phyloP scores from a whole-genome alignment of 2,113 vertebrate genomes.

The Entomyzon cyanotis region DNA sequence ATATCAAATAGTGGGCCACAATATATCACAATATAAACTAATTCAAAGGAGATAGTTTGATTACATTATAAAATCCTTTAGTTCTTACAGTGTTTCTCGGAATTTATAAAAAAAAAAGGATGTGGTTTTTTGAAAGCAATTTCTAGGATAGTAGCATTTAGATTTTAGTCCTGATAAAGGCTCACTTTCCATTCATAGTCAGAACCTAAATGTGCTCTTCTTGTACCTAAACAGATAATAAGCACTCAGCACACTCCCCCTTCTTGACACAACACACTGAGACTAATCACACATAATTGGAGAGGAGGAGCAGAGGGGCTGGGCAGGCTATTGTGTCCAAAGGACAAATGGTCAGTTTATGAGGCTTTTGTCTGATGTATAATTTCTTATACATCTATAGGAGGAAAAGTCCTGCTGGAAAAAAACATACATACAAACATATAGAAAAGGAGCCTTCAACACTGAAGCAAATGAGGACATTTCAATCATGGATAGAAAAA shows the following conservation, averaged over 20 bases:
- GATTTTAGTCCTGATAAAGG: slow-evolving; percentile 80
- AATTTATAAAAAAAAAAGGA: slow-evolving; percentile 50
- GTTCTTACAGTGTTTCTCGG: slow-evolving; percentile 9
- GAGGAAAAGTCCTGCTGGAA: slow-evolving; percentile 62
- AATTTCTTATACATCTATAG: slow-evolving; percentile 79
- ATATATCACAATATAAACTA: slow-evolving; percentile 19
- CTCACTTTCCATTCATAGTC: slow-evolving; percentile 83
- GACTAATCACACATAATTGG: slow-evolving; percentile 99
- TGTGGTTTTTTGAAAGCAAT: slow-evolving; percentile 42
- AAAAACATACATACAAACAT: neutral
- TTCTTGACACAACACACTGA: slow-evolving; percentile 99
- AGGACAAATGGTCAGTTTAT: slow-evolving; percentile 99
- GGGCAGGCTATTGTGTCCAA: slow-evolving; percentile 97
- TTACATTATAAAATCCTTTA: neutral
- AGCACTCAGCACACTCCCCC: slow-evolving; percentile 88
- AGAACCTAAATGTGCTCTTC: slow-evolving; percentile 84
- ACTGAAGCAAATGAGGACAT: slow-evolving; percentile 1
- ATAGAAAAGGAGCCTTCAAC: neutral
- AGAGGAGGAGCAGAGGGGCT: slow-evolving; percentile 96
- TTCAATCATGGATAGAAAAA: slow-evolving; percentile 21
- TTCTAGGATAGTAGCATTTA: slow-evolving; percentile 70
- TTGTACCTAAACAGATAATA: slow-evolving; percentile 90
- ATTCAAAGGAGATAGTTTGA: slow-evolving; percentile 35
- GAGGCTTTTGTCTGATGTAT: slow-evolving; percentile 94
- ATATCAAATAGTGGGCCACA: neutral